Conservation (phyloP, 2,888 invertebrate species). For the Epirrhoe alternata region DNA sequence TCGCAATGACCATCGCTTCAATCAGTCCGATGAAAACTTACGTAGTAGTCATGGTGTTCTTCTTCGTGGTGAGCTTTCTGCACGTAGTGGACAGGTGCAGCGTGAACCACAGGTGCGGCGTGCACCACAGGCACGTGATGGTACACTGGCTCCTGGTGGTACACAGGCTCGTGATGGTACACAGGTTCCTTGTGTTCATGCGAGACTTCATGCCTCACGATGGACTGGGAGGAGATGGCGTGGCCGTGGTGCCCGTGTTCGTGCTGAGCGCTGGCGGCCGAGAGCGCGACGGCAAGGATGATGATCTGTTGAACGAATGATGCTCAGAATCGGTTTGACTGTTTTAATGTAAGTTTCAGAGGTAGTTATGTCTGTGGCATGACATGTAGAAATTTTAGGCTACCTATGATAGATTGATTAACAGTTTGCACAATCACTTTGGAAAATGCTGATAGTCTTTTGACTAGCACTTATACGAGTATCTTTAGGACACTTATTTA, state of each 20-base stretch:
- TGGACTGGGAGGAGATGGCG: conserved; percentile 55
- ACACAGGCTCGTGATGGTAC: conserved; percentile 34
- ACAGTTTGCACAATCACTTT: too few species aligned
- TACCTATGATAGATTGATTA: too few species aligned
- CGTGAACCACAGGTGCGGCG: conserved; percentile 39
- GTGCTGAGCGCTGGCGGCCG: conserved; percentile 56
- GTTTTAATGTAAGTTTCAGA: too few species aligned
- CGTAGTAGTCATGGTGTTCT: conserved; percentile 62
- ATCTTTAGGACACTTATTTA: too few species aligned
- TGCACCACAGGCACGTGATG: conserved; percentile 40
- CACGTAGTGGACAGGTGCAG: conserved; percentile 36
- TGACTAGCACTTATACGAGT: too few species aligned
- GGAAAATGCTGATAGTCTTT: too few species aligned
- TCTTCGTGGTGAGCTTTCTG: conserved; percentile 49
- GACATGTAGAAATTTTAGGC: too few species aligned
- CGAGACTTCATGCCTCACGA: conserved; percentile 49
- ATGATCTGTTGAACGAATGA: conserved; percentile 38
- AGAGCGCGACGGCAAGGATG: conserved; percentile 45
- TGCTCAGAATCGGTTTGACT: not conserved
- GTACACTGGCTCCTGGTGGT: conserved; percentile 34
- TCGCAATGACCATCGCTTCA: not conserved
- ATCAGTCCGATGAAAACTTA: conserved; percentile 44
- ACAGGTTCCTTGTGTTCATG: conserved; percentile 38
- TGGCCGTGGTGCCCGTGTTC: conserved; percentile 48
- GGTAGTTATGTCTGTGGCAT: too few species aligned